Base-by-base conservation (phyloP, 2,113 vertebrate genomes). In the Chaetops frenatus region DNA sequence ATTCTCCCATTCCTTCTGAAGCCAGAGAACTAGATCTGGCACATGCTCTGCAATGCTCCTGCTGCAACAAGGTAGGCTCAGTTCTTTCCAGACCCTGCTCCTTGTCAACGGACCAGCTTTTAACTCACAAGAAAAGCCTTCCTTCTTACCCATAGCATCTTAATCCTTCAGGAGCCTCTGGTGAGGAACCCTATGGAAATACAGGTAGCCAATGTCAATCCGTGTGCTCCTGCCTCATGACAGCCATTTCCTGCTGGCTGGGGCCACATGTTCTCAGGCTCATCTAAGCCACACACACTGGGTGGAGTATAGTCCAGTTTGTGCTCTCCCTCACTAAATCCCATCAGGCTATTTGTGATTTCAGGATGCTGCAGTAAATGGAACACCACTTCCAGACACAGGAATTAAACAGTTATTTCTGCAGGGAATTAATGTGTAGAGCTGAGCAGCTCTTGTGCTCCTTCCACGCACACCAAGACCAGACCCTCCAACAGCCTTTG, bases 181-280 rank as follows among this genome's bases (percentile, higher is more conserved):
- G 13, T 22, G 70, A 81, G 57, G 56, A 73, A 33, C 4, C 13
- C n/a, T 18, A 11, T 8, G 27, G 61, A 70, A 78, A 28, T 12
- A 44, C 9, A 38, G 36, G 56, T 18, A 54, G 72, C 29, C 1
- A 0, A 8, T 40, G n/a, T 13, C 1, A 4, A 40, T 27, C 25
- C 0, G 0, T 40, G 36, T 36, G 23, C 45, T 84, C 33, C 38
- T 71, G 66, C 21, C 58, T 31, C 10, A 17, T 64, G 20, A 42
- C 19, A 61, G 19, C 27, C 15, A 48, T 50, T 57, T 62, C 42
- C 56, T 70, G 31, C 14, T 24, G 45, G 23, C 50, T n/a, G 21
- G 3, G 22, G 42, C n/a, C 24, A 38, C 10, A 1, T 2, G 7
- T 40, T 56, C 11, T 25, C 15, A 62, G 31, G 12, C 20, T 19